These are phyloP conservation scores for Orycteropus afer DNA, from an alignment of 2,113 vertebrate species.

Conservation along the genomic window DNA sequence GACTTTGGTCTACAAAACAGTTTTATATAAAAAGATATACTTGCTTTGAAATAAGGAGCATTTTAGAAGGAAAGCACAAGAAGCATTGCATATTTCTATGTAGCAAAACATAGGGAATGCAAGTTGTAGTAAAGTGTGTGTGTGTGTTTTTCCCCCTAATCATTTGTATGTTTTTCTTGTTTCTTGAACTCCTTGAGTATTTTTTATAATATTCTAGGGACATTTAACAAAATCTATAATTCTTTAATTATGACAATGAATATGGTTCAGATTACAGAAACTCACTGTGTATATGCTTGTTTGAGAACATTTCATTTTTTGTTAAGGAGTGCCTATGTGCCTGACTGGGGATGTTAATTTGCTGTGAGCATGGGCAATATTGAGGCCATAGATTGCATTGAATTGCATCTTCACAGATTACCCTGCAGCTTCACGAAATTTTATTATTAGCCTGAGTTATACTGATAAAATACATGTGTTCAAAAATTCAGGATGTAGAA, in stretches of 20 bases:
- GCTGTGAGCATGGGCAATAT: background rate
- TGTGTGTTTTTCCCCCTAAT: background rate
- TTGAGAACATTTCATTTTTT: background rate
- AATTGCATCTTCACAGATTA: background rate
- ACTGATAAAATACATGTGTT: background rate
- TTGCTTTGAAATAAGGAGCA: constrained; percentile 10
- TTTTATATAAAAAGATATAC: constrained; percentile 6
- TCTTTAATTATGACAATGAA: background rate
- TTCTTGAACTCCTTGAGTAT: background rate
- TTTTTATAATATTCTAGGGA: background rate
- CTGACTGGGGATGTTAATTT: background rate
- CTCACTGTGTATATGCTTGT: background rate
- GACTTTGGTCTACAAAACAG: background rate
- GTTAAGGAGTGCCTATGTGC: background rate
- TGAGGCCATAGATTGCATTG: background rate
- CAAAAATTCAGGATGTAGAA: background rate
- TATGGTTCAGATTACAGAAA: background rate
- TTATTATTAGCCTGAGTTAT: background rate
- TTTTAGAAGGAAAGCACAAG: background rate
- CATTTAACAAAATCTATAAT: background rate
- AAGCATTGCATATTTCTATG: background rate
- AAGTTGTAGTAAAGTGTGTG: background rate
- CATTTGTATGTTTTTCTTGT: background rate
- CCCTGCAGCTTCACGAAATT: background rate
- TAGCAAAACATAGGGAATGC: background rate